Base-by-base conservation (phyloP, 2,888 invertebrate genomes). In the Seladonia tumulorum region DNA sequence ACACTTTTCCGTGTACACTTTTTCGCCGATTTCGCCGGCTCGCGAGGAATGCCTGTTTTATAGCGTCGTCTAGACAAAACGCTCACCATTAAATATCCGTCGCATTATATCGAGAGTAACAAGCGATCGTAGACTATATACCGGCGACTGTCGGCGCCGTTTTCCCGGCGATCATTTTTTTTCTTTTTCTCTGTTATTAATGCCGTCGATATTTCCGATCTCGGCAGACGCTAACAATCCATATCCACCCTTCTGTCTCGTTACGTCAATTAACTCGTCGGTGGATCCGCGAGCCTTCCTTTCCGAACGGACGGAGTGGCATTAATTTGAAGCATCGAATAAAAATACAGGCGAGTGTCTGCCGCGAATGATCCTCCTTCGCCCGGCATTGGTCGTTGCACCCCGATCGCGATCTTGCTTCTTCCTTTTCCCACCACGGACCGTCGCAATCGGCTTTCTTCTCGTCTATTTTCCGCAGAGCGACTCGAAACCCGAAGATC, bases 201-300 rank as follows among this genome's bases (percentile, higher is more conserved):
- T 71, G 14, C 73, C 71, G 66, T 76, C 80, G 81, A 81, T 86
- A 86, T 86, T 75, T 68, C 77, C 76, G 53, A 49, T 71, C 79
- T 76, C 85, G 76, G 35, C 76, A 53, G 85, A 77, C 85, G 72
- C 57, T 80, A 79, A 79, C 86, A 77, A 86, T 86, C 86, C 81
- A 47, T 80, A 80, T 80, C 80, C 85, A 85, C 87, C 74, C 87
- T 63, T 83, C 81, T 83, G 79, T 87, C 89, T 87, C 81, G 89
- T 88, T 89, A 76, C 87, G 89, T 89, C 88, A 87, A 89, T 89
- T 88, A 89, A 82, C 76, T 81, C 79, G 79, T 77, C 87, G 87
- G 57, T 68, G 76, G 71, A 80, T 87, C 71, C 82, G 68, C 82
- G 79, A 77, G 66, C 39, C 74, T 80, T 60, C 81, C 83, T 78